Evolutionary conservation across 2,797 vertebrate species (phyloP).

Genomic region (Peromyscus aztecus): DNA sequence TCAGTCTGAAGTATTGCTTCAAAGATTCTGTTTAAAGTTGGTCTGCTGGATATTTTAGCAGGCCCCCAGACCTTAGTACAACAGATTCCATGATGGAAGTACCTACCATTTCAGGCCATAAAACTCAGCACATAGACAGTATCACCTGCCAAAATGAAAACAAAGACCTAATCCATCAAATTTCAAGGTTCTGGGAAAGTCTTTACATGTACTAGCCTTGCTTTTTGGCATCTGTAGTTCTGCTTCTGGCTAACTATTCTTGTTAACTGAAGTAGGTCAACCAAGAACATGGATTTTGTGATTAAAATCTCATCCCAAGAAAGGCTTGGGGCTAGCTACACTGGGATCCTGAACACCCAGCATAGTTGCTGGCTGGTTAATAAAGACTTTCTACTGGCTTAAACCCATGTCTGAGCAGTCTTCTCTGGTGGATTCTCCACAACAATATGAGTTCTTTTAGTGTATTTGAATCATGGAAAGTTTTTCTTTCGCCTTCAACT

Average conservation of each 20-base stretch:
- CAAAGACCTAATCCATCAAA: neutral
- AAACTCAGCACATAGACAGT: neutral
- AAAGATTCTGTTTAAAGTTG: neutral
- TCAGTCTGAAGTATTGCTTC: neutral
- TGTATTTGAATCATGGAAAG: neutral
- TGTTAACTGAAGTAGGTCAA: neutral
- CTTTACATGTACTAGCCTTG: neutral
- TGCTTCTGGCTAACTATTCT: neutral
- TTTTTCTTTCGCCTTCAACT: neutral
- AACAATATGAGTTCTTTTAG: neutral
- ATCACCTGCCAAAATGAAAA: neutral
- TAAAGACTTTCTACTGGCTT: neutral
- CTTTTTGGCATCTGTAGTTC: neutral
- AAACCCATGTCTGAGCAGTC: neutral
- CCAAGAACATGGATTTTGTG: neutral
- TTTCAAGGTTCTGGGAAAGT: neutral
- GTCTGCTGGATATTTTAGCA: neutral
- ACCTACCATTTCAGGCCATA: neutral
- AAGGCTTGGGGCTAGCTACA: neutral
- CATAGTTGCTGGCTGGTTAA: neutral
- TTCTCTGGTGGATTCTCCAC: neutral
- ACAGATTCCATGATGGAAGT: neutral
- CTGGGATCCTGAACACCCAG: neutral
- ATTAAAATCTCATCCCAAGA: neutral
- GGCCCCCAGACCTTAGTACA: neutral